Base-by-base conservation (phyloP, 1,140 invertebrate species). In the Hypothenemus hampei region DNA sequence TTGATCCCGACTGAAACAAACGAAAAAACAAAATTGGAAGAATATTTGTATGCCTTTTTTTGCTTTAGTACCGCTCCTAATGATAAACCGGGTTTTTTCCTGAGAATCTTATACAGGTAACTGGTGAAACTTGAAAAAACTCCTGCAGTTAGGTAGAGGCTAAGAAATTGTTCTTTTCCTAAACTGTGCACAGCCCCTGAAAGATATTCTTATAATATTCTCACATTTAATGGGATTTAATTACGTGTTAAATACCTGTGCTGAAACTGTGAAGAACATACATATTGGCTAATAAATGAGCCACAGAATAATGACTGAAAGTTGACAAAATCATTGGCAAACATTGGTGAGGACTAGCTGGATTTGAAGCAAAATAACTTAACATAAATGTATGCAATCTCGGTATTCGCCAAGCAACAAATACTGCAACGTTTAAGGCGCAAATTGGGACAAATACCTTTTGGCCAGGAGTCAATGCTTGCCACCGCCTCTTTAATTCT, bases 231-330 rank as follows among this genome's bases (percentile, higher is more conserved):
- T 39, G n/a, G 15, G 13, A 4, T 43, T 26, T 11, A 13, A 39
- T 10, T 16, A 13, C 21, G 45, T 29, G 29, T 20, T 65, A n/a
- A n/a, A n/a, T 69, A 78, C 78, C 78, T 72, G 76, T 74, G 73
- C 79, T 79, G 63, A 87, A 98, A 65, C 86, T 94, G 67, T 93
- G 86, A 16, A 98, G 73, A 16, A 96, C 94, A 76, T 91, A 96
- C 95, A 98, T 98, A 74, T 98, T 98, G 26, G 85, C 81, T 64
- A 81, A 81, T 40, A 98, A 77, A 76, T 98, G 96, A 36, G 93
- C 73, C 23, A 81, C 67, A 7, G 86, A 91, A 65, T 87, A 86
- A 71, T 98, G 96, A 66, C 93, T 97, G 72, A 98, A 98, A 40
- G 86, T 89, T 7, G 90, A 93, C 1, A 97, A 72, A 13, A 97